Percentiles rank a stretch among this genome's conserved stretches.
Conservation (phyloP, 1,140 invertebrate genomes). For the Zaprionus kolodkinae region DNA sequence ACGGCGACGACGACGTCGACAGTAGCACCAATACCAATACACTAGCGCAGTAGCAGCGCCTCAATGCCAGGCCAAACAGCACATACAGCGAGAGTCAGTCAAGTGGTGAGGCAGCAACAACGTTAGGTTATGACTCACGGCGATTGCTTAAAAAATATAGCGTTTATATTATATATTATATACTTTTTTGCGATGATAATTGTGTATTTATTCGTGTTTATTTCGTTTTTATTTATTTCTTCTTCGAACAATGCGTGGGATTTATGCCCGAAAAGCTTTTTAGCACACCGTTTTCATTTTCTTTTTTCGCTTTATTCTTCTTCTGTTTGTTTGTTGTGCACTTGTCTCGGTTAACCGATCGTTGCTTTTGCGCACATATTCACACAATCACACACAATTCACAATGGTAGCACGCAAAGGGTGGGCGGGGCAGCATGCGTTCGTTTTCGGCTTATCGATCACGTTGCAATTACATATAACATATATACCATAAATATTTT, state of each 20-base stretch:
- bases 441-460: constrained; percentile 28
- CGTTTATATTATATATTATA: constrained; percentile 32
- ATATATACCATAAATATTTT: constrained; percentile 13
- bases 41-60: constrained; percentile 51
- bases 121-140: constrained; percentile 59
- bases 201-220: constrained; percentile 14
- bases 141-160: constrained; percentile 37
- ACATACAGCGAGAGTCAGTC: constrained; percentile 48
- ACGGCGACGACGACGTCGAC: constrained; percentile 6
- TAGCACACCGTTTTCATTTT: constrained; percentile 37
- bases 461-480: constrained; percentile 51
- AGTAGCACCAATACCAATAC: constrained; percentile 14
- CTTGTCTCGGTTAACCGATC: constrained; percentile 25
- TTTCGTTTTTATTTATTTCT: constrained; percentile 1
- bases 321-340: constrained; percentile 38
- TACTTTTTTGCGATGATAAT: constrained; percentile 30
- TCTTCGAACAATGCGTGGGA: constrained; percentile 42
- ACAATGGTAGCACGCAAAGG: neutral
- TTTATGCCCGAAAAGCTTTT: constrained; percentile 41
- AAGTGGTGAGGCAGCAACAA: constrained; percentile 54
- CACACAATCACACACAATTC: constrained; percentile 14
- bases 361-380: constrained; percentile 27
- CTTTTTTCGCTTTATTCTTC: constrained; percentile 21
- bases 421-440: constrained; percentile 25
- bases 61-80: constrained; percentile 59